A percentile compares a stretch with the other conserved stretches of the same genome.
These are phyloP conservation scores for Taeniopygia guttata DNA, from an alignment of 2,797 vertebrate species.

Conservation along the genomic window DNA sequence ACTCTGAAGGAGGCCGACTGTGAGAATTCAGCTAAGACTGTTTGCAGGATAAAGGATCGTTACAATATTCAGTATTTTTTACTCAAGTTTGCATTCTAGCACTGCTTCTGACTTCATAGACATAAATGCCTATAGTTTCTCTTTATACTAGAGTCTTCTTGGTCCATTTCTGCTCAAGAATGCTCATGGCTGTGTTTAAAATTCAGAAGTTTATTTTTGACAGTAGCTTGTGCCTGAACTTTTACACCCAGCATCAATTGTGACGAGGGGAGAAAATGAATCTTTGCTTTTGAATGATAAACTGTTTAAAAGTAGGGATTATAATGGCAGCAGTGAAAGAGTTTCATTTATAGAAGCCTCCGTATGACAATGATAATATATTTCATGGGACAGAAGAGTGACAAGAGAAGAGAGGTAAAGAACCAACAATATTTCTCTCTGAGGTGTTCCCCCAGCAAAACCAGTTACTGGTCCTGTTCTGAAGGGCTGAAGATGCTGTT, in stretches of 20 bases:
- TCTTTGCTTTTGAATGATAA: slow-evolving; percentile 30
- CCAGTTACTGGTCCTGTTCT: slow-evolving; percentile 44
- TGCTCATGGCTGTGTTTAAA: not conserved
- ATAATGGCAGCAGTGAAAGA: slow-evolving; percentile 24
- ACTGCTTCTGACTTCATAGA: not conserved
- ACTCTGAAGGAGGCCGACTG: not conserved
- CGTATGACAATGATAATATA: not conserved
- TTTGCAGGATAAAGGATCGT: not conserved
- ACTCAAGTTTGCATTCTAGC: not conserved
- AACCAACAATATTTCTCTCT: slow-evolving; percentile 56
- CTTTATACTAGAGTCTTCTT: not conserved
- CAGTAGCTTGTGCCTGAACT: not conserved
- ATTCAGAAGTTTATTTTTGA: not conserved
- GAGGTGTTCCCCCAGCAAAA: slow-evolving; percentile 56
- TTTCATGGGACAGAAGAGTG: not conserved
- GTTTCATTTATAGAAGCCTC: slow-evolving; percentile 27
- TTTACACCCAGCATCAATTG: not conserved
- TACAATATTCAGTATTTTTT: not conserved
- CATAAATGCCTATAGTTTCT: not conserved
- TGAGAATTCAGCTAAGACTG: not conserved
- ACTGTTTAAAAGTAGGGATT: slow-evolving; percentile 24
- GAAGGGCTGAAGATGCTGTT: not conserved
- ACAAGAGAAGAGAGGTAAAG: slow-evolving; percentile 13
- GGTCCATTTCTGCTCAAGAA: not conserved
- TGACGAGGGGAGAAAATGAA: not conserved